phyloP scores from a whole-genome alignment of 2,888 invertebrate genomes.

The Cantharis flavilabris region DNA sequence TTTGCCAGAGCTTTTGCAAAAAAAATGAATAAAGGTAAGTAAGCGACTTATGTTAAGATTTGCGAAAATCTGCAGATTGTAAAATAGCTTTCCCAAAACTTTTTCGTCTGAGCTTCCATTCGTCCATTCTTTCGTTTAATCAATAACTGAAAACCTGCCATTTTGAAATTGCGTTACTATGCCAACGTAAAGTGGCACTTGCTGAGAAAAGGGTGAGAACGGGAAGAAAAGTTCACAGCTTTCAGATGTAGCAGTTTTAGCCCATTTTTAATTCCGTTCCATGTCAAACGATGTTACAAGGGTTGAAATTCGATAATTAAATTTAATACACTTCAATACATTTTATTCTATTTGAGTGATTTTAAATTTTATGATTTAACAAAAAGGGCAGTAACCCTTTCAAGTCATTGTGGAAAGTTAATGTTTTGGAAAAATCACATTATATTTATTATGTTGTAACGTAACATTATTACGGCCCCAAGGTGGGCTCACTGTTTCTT shows the following conservation, averaged over 20 bases:
- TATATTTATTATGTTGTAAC: conserved; percentile 53
- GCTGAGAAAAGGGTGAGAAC: not conserved
- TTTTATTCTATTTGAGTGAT: conserved; percentile 36
- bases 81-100: not conserved
- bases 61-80: not conserved
- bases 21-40: not conserved
- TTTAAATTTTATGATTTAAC: conserved; percentile 38
- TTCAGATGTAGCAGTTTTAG: not conserved
- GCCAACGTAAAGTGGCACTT: conserved; percentile 30
- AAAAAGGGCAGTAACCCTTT: conserved; percentile 54
- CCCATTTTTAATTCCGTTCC: not conserved
- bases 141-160: conserved; percentile 28
- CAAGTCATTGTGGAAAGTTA: conserved; percentile 46
- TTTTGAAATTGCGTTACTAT: conserved; percentile 34
- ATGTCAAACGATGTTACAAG: conserved; percentile 4
- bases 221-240: not conserved
- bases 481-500: conserved; percentile 1
- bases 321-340: conserved; percentile 36
- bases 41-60: not conserved
- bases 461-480: conserved; percentile 35
- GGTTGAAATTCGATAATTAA: conserved; percentile 32
- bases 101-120: not conserved
- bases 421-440: conserved; percentile 56
- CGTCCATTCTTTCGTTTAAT: conserved; percentile 8
- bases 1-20: not conserved